These are phyloP conservation scores for Eulithis testata DNA, from an alignment of 2,888 invertebrate genomes.

Conservation along the genomic window DNA sequence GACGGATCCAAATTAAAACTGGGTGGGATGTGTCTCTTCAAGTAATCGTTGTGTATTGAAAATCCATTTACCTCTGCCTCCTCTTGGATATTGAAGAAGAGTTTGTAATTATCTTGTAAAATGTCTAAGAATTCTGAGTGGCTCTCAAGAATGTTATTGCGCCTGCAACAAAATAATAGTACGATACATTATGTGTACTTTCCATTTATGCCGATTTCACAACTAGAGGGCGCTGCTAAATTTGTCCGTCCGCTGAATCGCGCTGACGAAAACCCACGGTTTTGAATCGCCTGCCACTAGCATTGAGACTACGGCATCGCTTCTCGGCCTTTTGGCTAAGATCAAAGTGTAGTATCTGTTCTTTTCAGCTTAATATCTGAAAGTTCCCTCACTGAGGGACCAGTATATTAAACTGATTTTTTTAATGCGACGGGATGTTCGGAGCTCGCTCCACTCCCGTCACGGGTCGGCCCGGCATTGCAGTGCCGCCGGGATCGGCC, in stretches of 20 bases:
- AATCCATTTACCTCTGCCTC: conserved; percentile 66
- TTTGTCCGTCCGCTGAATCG: conserved; percentile 5
- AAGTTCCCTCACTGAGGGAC: too few species aligned
- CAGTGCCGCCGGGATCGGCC: too few species aligned
- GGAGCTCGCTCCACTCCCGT: too few species aligned
- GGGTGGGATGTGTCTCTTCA: too few species aligned
- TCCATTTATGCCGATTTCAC: background rate
- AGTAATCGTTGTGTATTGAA: background rate
- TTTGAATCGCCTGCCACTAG: conserved; percentile 1
- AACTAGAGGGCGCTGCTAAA: conserved; percentile 25
- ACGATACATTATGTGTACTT: background rate
- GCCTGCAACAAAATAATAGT: conserved; percentile 52
- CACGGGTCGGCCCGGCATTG: too few species aligned
- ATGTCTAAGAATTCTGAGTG: conserved; percentile 84
- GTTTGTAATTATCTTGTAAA: conserved; percentile 86
- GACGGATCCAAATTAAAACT: too few species aligned
- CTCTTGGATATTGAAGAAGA: conserved; percentile 87
- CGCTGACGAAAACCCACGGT: conserved; percentile 15
- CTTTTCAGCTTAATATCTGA: too few species aligned
- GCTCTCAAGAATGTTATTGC: conserved; percentile 73
- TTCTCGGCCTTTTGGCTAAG: conserved; percentile 29
- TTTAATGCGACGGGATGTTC: too few species aligned
- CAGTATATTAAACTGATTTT: too few species aligned
- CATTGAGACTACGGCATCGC: background rate
- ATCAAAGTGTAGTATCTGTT: background rate